Evolutionary conservation across 2,113 vertebrate species (phyloP).

Genomic region (Trogon melanurus): DNA sequence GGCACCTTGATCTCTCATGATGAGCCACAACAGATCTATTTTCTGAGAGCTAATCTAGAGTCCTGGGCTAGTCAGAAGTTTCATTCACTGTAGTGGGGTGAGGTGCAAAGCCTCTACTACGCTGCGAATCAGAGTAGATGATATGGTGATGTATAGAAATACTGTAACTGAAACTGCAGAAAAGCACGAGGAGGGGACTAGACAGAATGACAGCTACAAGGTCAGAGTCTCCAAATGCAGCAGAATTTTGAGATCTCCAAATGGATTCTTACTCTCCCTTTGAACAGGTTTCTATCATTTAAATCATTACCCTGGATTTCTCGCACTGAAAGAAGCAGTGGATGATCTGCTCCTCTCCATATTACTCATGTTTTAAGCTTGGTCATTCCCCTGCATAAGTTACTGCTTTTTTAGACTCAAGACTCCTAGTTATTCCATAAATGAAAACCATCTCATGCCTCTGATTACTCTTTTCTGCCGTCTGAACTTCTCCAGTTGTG

Average conservation of each 20-base stretch:
- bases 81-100: not conserved
- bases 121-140: not conserved
- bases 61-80: not conserved
- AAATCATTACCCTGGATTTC: not conserved
- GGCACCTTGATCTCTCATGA: not conserved
- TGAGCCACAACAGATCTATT: accelerated
- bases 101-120: not conserved
- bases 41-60: not conserved
- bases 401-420: not conserved
- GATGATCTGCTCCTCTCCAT: not conserved
- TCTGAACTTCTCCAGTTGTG: not conserved
- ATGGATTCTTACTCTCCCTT: not conserved
- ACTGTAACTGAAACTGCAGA: not conserved
- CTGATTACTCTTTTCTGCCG: not conserved
- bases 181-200: not conserved
- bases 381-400: not conserved
- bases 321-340: not conserved
- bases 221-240: not conserved
- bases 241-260: not conserved
- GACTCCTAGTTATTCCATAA: not conserved
- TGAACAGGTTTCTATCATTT: not conserved
- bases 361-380: not conserved
- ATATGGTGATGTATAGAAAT: not conserved
- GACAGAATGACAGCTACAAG: not conserved
- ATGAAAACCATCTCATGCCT: not conserved